phyloP scores from a whole-genome alignment of 2,797 vertebrate genomes.

The Tokudaia tokunoshimensis region DNA sequence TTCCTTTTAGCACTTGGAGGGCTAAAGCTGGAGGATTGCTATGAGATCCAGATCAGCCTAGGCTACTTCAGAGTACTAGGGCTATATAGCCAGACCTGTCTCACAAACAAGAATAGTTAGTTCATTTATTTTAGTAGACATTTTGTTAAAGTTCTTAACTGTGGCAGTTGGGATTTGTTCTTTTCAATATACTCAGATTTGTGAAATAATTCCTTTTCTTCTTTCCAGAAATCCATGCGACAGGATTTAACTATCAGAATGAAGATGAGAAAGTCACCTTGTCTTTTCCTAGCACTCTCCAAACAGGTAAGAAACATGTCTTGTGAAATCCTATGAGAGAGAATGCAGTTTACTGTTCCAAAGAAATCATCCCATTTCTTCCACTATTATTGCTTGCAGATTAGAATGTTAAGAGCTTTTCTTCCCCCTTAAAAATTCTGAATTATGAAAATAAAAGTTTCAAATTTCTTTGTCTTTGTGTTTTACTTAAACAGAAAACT shows the following conservation, averaged over 20 bases:
- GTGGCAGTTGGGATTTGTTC: neutral
- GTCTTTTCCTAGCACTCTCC: conserved; percentile 96
- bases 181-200: conserved; percentile 30
- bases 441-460: neutral
- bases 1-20: neutral
- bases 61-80: neutral
- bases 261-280: conserved; percentile 99
- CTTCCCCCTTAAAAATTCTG: neutral
- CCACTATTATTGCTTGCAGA: conserved; percentile 8
- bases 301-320: conserved; percentile 92
- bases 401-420: conserved; percentile 3
- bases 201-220: conserved; percentile 3
- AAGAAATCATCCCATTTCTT: neutral
- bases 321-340: conserved; percentile 18
- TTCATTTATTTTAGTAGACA: conserved; percentile 35
- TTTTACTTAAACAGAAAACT: neutral
- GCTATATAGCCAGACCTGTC: neutral
- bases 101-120: conserved; percentile 15
- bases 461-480: neutral
- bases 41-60: neutral
- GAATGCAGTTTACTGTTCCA: conserved; percentile 17
- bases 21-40: neutral
- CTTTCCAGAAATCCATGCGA: conserved; percentile 96
- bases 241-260: conserved; percentile 99
- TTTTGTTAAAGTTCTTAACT: conserved; percentile 68